phyloP scores from a whole-genome alignment of 2,888 invertebrate species.

The Hypomecis punctinalis region DNA sequence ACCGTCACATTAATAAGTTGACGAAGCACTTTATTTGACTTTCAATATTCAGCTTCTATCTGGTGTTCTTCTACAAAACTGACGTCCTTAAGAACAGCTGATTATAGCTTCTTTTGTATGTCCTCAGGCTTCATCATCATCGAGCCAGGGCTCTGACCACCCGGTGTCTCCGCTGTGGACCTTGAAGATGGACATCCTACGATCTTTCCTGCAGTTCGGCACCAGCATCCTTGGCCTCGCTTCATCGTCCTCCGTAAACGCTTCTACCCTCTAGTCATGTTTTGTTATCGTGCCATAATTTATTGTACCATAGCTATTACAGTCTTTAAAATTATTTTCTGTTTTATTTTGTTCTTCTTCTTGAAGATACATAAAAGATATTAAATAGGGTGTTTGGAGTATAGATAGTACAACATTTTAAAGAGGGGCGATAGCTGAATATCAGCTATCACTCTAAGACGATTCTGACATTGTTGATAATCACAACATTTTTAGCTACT shows the following conservation, averaged over 20 bases:
- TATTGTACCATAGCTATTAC: conserved; percentile 20
- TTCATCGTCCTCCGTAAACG: conserved; percentile 56
- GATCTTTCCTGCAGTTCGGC: conserved; percentile 68
- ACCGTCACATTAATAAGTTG: no score
- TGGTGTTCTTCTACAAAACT: no score
- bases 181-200: conserved; percentile 69
- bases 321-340: neutral
- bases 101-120: neutral
- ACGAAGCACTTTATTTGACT: no score
- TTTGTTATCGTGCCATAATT: conserved; percentile 46
- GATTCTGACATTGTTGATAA: no score
- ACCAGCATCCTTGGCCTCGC: conserved; percentile 67
- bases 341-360: neutral
- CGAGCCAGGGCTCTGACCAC: conserved; percentile 17
- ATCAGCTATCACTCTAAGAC: no score
- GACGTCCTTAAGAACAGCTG: no score
- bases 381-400: no score
- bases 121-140: conserved; percentile 21
- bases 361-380: no score
- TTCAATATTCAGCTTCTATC: no score
- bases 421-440: no score
- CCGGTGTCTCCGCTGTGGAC: conserved; percentile 62
- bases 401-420: no score
- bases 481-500: no score
- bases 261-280: conserved; percentile 44